These are phyloP conservation scores for Emmelina monodactyla DNA, from an alignment of 2,888 invertebrate genomes.

Conservation along the genomic window DNA sequence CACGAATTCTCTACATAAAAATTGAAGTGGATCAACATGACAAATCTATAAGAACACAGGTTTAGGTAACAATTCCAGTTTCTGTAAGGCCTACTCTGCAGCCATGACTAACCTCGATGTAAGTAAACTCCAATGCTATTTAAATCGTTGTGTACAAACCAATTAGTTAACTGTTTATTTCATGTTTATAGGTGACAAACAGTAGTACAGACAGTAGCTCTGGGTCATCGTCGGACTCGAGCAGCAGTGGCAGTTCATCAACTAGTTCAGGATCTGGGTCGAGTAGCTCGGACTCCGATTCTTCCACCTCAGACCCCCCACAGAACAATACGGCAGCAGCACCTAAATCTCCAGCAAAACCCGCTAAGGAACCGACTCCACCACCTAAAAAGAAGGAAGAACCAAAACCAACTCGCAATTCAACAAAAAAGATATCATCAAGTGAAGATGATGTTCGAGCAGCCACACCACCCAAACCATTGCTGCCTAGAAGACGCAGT, in stretches of 20 bases:
- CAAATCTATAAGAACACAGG: too few relatives aligned
- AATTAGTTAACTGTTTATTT: slow-evolving; percentile 3
- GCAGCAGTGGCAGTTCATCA: slow-evolving; percentile 73
- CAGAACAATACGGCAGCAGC: slow-evolving; percentile 22
- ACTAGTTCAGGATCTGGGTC: slow-evolving; percentile 75
- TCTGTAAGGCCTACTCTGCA: too few relatives aligned
- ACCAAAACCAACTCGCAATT: slow-evolving; percentile 33
- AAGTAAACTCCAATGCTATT: too few relatives aligned
- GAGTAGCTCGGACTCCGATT: slow-evolving; percentile 75
- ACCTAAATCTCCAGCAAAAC: slow-evolving; percentile 44
- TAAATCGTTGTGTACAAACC: too few relatives aligned
- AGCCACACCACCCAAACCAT: slow-evolving; percentile 32
- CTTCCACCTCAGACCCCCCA: slow-evolving; percentile 61
- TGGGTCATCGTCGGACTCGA: slow-evolving; percentile 73
- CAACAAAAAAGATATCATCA: slow-evolving; percentile 61
- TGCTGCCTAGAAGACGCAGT: slow-evolving; percentile 54
- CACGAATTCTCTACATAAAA: too few relatives aligned
- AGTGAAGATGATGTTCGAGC: slow-evolving; percentile 69
- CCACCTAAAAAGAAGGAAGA: slow-evolving; percentile 44
- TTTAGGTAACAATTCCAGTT: too few relatives aligned
- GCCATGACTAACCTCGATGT: too few relatives aligned
- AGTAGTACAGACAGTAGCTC: slow-evolving; percentile 71
- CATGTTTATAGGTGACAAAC: slow-evolving; percentile 43
- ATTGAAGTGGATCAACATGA: too few relatives aligned
- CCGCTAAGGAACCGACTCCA: slow-evolving; percentile 15